Conservation (phyloP, 2,888 invertebrate species). For the Caenorhabditis wallacei region DNA sequence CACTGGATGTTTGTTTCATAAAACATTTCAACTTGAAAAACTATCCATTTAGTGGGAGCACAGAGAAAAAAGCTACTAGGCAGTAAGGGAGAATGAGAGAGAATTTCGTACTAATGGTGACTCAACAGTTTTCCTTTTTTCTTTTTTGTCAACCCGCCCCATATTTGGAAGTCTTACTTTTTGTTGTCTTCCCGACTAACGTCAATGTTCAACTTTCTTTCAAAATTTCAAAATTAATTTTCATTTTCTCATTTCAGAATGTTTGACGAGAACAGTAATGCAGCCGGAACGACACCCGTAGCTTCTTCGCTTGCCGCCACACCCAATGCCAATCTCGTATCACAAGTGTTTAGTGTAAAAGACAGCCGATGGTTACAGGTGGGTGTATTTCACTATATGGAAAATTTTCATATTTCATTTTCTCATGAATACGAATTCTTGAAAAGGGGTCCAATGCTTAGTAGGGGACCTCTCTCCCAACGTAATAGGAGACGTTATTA, state of each 20-base stretch:
- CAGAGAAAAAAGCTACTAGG: background rate
- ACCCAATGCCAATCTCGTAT: slow-evolving; percentile 72
- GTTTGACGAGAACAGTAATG: slow-evolving; percentile 82
- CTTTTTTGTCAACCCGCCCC: slow-evolving; percentile 17
- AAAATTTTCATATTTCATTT: slow-evolving; percentile 5
- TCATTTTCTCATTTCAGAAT: slow-evolving; percentile 69
- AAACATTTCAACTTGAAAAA: background rate
- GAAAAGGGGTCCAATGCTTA: background rate
- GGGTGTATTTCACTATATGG: slow-evolving; percentile 20
- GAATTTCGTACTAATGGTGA: slow-evolving; percentile 45
- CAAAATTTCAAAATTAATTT: background rate
- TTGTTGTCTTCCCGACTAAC: background rate
- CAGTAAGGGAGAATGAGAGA: too few relatives aligned
- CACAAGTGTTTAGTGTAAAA: slow-evolving; percentile 96
- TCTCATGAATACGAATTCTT: slow-evolving; percentile 41
- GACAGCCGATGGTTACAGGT: slow-evolving; percentile 98
- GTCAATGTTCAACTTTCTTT: background rate
- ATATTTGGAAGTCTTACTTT: slow-evolving; percentile 9
- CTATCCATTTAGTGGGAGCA: slow-evolving; percentile 1
- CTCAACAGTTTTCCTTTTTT: slow-evolving; percentile 30
- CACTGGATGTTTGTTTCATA: slow-evolving; percentile 16
- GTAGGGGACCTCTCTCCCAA: slow-evolving; percentile 1
- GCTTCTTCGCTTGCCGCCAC: slow-evolving; percentile 71
- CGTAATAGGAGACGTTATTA: slow-evolving; percentile 69
- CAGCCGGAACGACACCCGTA: slow-evolving; percentile 72